A percentile compares a stretch with the other conserved stretches of the same genome.
These are phyloP conservation scores for Arothron firmamentum DNA, from an alignment of 2,113 vertebrate species.

Conservation along the genomic window DNA sequence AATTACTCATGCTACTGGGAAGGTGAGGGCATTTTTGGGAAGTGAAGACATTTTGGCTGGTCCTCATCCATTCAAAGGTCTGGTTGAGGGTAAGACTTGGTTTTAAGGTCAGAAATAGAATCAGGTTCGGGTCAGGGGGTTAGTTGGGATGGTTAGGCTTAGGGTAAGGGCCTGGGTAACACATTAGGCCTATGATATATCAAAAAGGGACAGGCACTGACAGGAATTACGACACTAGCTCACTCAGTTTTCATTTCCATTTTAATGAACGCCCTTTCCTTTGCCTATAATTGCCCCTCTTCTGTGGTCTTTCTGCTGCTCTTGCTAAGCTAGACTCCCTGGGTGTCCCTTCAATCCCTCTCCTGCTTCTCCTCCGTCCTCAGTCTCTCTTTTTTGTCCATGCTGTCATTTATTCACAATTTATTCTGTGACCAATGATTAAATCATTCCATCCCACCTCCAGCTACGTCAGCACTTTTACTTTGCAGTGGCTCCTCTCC, in stretches of 20 bases:
- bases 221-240: slow-evolving; percentile 23
- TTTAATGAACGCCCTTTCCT: slow-evolving; percentile 21
- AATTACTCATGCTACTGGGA: no score
- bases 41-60: no score
- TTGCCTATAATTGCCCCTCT: slow-evolving; percentile 12
- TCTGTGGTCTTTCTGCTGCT: slow-evolving; percentile 9
- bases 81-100: no score
- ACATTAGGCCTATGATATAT: not conserved
- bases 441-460: slow-evolving; percentile 31
- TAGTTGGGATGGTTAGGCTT: no score
- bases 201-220: slow-evolving; percentile 33
- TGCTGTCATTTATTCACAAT: slow-evolving; percentile 49
- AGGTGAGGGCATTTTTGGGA: no score
- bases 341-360: slow-evolving; percentile 10
- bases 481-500: slow-evolving; percentile 33
- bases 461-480: slow-evolving; percentile 45
- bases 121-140: no score
- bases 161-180: no score
- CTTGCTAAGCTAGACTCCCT: slow-evolving; percentile 1
- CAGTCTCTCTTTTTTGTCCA: slow-evolving; percentile 10
- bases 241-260: slow-evolving; percentile 17
- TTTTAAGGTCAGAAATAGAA: no score
- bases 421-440: slow-evolving; percentile 34
- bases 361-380: slow-evolving; percentile 2
- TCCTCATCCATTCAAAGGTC: no score